These are phyloP conservation scores for Lycocorax pyrrhopterus DNA, from an alignment of 2,113 vertebrate species.

Conservation along the genomic window DNA sequence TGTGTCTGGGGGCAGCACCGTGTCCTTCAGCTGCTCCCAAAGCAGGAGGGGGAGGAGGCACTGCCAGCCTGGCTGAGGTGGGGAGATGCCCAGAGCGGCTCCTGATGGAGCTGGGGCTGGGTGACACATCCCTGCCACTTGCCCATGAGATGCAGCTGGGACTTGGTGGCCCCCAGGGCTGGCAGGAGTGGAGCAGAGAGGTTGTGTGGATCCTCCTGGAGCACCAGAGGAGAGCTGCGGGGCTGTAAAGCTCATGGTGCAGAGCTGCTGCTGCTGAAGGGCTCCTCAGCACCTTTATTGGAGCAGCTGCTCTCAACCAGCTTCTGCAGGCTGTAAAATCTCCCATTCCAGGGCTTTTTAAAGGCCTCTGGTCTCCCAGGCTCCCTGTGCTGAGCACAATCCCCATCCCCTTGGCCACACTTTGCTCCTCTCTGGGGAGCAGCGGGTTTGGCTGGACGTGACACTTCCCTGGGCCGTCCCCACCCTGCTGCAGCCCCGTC, in stretches of 20 bases:
- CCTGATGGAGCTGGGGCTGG: background rate
- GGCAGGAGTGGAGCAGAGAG: background rate
- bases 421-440: background rate
- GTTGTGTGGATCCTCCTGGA: background rate
- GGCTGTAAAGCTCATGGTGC: background rate
- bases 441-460: background rate
- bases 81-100: background rate
- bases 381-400: background rate
- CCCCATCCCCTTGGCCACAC: background rate
- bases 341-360: background rate
- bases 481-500: background rate
- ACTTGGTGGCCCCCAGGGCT: background rate
- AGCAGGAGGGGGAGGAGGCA: background rate
- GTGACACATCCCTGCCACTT: background rate
- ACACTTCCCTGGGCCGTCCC: background rate
- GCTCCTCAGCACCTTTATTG: background rate
- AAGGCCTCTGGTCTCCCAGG: background rate
- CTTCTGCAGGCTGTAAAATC: background rate
- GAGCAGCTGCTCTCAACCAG: background rate
- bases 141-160: background rate
- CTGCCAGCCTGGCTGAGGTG: background rate
- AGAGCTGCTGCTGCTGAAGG: background rate
- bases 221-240: background rate
- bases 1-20: accelerated
- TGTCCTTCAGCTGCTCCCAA: background rate